phyloP scores from a whole-genome alignment of 2,797 vertebrate genomes.

The Bradypodion ventrale region DNA sequence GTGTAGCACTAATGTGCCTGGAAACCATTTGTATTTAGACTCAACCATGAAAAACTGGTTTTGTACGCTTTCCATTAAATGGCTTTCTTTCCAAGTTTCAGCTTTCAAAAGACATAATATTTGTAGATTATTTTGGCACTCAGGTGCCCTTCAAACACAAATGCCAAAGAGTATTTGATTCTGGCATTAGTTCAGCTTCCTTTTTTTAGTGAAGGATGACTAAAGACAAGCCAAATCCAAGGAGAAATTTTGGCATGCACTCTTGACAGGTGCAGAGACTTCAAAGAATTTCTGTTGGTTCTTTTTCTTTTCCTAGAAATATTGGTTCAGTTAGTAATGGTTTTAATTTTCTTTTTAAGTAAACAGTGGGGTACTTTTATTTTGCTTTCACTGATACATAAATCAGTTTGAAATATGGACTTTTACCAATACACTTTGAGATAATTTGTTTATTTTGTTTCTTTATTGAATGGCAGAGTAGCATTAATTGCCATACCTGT shows the following conservation, averaged over 20 bases:
- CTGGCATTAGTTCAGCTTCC: conserved; percentile 32
- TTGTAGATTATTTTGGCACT: conserved; percentile 12
- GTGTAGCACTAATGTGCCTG: background rate
- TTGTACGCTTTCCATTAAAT: background rate
- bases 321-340: conserved; percentile 30
- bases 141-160: background rate
- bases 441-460: background rate
- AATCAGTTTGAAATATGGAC: conserved; percentile 9
- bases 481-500: no score
- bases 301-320: conserved; percentile 40
- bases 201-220: conserved; percentile 39
- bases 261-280: conserved; percentile 28
- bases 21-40: background rate
- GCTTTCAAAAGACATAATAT: background rate
- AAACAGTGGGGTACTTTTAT: background rate
- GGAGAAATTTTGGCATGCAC: background rate
- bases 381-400: background rate
- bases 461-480: background rate
- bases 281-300: conserved; percentile 34
- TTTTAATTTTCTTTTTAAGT: conserved; percentile 15
- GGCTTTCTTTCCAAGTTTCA: conserved; percentile 16
- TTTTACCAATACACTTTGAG: background rate
- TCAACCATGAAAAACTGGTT: background rate
- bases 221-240: conserved; percentile 26
- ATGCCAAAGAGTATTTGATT: background rate